These are phyloP conservation scores for Vollenhovia emeryi DNA, from an alignment of 1,140 invertebrate species.

Conservation along the genomic window DNA sequence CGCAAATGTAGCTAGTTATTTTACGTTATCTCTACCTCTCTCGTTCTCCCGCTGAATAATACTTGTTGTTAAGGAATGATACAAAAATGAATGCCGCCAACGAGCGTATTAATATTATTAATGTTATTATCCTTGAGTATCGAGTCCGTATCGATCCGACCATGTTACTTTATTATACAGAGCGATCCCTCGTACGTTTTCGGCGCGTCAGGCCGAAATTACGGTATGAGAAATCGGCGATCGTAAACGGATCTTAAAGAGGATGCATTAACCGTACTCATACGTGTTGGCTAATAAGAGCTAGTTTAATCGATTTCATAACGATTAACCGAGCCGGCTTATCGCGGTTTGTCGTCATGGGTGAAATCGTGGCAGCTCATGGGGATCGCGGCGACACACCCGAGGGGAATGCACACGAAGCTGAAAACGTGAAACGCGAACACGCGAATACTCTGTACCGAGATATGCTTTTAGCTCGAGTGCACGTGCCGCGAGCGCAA, in stretches of 20 bases:
- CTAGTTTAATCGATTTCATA: conserved; percentile 43
- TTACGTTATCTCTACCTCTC: conserved; percentile 28
- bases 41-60: conserved; percentile 10
- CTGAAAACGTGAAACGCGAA: conserved; percentile 11
- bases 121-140: conserved; percentile 56
- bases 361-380: conserved; percentile 22
- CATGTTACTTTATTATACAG: conserved; percentile 37
- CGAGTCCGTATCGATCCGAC: conserved; percentile 24
- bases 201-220: not conserved
- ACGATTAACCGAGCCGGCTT: conserved; percentile 17
- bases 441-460: conserved; percentile 17
- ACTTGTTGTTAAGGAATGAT: conserved; percentile 41
- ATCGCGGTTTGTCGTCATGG: not conserved
- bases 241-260: conserved; percentile 49
- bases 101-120: conserved; percentile 47
- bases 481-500: not conserved
- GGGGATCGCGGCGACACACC: not conserved
- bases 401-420: not conserved
- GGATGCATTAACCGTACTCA: conserved; percentile 60
- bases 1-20: conserved; percentile 9
- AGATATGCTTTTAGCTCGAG: conserved; percentile 21
- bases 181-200: not conserved
- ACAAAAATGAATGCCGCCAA: conserved; percentile 31
- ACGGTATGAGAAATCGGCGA: conserved; percentile 25
- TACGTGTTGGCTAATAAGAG: conserved; percentile 54